Conservation (phyloP, 2,113 vertebrate species). For the Pontoporia blainvillei region DNA sequence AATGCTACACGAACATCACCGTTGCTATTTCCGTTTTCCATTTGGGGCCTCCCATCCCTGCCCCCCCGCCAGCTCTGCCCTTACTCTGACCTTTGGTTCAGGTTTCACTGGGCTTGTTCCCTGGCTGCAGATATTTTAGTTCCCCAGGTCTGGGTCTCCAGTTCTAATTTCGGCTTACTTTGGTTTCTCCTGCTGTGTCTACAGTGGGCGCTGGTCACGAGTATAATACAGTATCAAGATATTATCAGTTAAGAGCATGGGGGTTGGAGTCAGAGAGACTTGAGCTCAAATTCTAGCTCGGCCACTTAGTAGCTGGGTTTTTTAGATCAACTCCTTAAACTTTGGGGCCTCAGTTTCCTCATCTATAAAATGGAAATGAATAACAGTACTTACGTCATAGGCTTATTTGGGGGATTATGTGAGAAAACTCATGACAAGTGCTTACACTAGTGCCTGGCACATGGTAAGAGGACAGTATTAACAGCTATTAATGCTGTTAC, state of each 20-base stretch:
- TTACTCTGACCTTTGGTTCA: neutral
- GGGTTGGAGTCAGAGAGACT: neutral
- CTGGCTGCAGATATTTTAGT: neutral
- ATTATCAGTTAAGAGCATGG: neutral
- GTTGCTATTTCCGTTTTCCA: neutral
- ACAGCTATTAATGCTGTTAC: too few relatives aligned
- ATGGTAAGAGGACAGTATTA: too few relatives aligned
- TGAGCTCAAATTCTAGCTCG: neutral
- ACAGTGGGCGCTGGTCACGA: rapidly evolving
- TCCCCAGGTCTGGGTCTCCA: neutral
- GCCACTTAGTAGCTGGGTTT: neutral
- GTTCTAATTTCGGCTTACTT: neutral
- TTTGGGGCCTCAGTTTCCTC: neutral
- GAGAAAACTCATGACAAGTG: neutral
- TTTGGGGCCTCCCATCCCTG: neutral
- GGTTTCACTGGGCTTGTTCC: neutral
- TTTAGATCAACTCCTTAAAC: neutral
- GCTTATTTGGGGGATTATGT: neutral
- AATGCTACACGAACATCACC: rapidly evolving
- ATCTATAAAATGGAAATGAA: neutral
- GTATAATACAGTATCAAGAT: neutral
- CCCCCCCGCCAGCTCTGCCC: neutral
- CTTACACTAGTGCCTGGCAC: neutral
- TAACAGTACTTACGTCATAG: neutral
- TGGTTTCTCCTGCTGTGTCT: neutral